phyloP scores from a whole-genome alignment of 2,888 invertebrate species.

The Maniola hyperantus region DNA sequence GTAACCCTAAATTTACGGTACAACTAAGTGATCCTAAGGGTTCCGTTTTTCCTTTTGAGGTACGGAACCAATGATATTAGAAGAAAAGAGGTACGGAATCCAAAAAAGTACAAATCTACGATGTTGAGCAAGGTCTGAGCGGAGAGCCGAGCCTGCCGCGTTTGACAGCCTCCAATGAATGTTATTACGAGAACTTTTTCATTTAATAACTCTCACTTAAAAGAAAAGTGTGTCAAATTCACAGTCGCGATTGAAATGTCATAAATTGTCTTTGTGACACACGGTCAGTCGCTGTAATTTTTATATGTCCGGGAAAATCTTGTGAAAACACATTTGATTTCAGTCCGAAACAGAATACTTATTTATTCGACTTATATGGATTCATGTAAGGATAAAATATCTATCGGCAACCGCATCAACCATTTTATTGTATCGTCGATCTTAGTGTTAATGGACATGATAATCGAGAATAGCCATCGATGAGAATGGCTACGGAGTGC shows the following conservation, averaged over 20 bases:
- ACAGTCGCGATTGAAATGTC: constrained; percentile 2
- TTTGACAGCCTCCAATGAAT: constrained; percentile 25
- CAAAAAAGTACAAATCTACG: no score
- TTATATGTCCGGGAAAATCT: not conserved
- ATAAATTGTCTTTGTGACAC: not conserved
- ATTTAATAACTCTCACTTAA: constrained; percentile 2
- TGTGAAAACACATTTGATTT: not conserved
- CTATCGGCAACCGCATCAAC: not conserved
- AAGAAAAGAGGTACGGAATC: no score
- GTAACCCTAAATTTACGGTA: no score
- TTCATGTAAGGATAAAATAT: not conserved
- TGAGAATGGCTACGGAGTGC: no score
- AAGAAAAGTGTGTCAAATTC: constrained; percentile 21
- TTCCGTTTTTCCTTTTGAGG: no score
- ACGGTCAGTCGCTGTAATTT: not conserved
- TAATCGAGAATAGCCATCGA: not conserved
- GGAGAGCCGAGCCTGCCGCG: not conserved
- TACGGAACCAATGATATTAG: no score
- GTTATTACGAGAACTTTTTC: constrained; percentile 24
- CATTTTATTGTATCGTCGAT: not conserved
- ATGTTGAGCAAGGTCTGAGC: no score
- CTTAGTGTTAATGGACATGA: not conserved
- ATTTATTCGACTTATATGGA: not conserved
- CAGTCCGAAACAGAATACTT: not conserved
- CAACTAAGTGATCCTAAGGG: no score